Evolutionary conservation across 2,888 invertebrate genomes (phyloP), one percentile per base, ranked within the genome.

Genomic region (Microctonus brassicae): DNA sequence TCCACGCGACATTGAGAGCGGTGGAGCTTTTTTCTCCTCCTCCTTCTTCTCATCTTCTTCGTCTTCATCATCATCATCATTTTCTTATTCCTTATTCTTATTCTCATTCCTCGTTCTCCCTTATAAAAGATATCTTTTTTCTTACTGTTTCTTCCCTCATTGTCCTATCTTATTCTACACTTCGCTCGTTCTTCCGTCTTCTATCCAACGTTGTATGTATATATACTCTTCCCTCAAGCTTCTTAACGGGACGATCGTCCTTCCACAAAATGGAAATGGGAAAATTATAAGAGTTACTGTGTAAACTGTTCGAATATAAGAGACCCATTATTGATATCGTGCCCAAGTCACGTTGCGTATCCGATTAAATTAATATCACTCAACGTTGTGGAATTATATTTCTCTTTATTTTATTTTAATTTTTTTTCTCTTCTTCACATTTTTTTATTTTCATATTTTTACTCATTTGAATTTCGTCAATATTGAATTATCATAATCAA

Each of bases 241-340:
- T 81, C 82, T 82, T 82, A 83, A 79, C 78, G 73, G 53, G 60
- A 66, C 70, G 57, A 66, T 58, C 36, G 47, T 70, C 61, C 65
- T 33, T 34, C 13, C 29, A 42, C 20, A 55, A 71, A 71, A 71
- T 71, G 71, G 71, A 67, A 71, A 71, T 71, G 62, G 66, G 60
- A 61, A 67, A 71, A 71, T 71, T 86, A 83, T 85, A 80, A 85
- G 79, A 82, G 81, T 81, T 79, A 81, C 84, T 81, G 79, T 81
- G 81, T 83, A 83, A 84, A 85, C 82, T 81, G 79, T 77, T 80
- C 76, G 78, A 83, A 82, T 80, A 79, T 47, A 82, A 82, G 79
- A 73, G 34, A 66, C 20, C 81, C 77, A 80, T 82, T 82, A 82
- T 83, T 81, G 82, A 82, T 81, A 83, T 77, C 81, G 68, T 58